Conservation (phyloP, 1,140 invertebrate species). For the Glomeris maerens region DNA sequence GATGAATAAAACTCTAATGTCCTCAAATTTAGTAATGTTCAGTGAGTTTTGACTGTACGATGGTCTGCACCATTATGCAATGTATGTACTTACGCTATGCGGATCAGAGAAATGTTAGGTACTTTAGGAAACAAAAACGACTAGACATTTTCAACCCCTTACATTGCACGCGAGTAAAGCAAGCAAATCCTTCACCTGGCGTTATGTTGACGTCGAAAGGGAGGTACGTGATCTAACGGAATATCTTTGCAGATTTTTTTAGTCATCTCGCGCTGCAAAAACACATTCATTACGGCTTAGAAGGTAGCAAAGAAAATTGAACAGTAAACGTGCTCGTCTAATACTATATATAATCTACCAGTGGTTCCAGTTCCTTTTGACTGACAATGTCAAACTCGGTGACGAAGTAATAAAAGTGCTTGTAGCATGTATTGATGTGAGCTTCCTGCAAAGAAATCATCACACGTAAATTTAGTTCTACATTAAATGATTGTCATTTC, state of each 20-base stretch:
- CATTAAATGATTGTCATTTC: too few relatives aligned
- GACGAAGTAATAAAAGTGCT: slow-evolving; percentile 93
- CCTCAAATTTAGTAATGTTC: too few relatives aligned
- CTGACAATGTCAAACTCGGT: slow-evolving; percentile 74
- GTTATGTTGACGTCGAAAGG: too few relatives aligned
- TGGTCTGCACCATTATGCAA: too few relatives aligned
- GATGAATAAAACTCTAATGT: too few relatives aligned
- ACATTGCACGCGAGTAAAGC: too few relatives aligned
- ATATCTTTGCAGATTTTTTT: slow-evolving; percentile 40
- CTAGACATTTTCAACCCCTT: too few relatives aligned
- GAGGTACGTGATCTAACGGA: neutral
- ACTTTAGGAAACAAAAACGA: too few relatives aligned
- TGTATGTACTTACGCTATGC: too few relatives aligned
- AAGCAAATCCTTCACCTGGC: too few relatives aligned
- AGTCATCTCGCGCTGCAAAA: slow-evolving; percentile 47
- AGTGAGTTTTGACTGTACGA: too few relatives aligned
- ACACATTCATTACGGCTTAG: neutral
- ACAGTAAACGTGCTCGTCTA: neutral
- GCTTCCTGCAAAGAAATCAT: slow-evolving; percentile 50
- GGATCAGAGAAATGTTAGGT: too few relatives aligned
- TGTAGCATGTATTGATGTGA: slow-evolving; percentile 92
- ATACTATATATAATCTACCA: slow-evolving; percentile 33
- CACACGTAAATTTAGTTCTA: neutral
- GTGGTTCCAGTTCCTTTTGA: slow-evolving; percentile 71
- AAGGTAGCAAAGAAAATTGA: neutral